These are phyloP conservation scores for Eidolon helvum DNA, from an alignment of 2,113 vertebrate species.

Conservation along the genomic window DNA sequence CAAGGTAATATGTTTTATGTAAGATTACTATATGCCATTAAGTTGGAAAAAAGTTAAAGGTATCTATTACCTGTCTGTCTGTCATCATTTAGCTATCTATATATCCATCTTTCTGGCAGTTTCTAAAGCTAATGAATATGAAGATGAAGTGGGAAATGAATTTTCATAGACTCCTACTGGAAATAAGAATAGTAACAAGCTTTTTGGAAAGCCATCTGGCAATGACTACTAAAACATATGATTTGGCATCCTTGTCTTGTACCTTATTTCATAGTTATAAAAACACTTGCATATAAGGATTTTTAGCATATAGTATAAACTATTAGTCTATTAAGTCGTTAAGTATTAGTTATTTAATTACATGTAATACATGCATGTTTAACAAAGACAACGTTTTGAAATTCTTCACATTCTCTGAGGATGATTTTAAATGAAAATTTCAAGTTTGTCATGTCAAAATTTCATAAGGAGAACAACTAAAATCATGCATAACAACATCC, in stretches of 20 bases:
- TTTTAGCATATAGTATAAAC: background rate
- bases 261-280: constrained; percentile 1
- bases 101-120: background rate
- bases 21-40: background rate
- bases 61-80: background rate
- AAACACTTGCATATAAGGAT: background rate
- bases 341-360: background rate
- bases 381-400: background rate
- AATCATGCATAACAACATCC: background rate
- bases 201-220: background rate
- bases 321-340: background rate
- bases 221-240: constrained; percentile 2
- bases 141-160: background rate
- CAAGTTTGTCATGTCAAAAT: background rate
- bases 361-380: background rate
- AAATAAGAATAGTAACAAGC: constrained; percentile 35
- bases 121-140: background rate
- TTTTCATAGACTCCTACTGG: background rate
- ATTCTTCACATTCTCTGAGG: background rate
- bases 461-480: background rate
- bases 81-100: background rate
- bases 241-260: background rate
- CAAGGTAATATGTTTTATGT: background rate
- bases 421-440: background rate
- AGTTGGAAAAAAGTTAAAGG: background rate